These are phyloP conservation scores for Pyrrhia umbra DNA, from an alignment of 2,888 invertebrate species.

Conservation along the genomic window DNA sequence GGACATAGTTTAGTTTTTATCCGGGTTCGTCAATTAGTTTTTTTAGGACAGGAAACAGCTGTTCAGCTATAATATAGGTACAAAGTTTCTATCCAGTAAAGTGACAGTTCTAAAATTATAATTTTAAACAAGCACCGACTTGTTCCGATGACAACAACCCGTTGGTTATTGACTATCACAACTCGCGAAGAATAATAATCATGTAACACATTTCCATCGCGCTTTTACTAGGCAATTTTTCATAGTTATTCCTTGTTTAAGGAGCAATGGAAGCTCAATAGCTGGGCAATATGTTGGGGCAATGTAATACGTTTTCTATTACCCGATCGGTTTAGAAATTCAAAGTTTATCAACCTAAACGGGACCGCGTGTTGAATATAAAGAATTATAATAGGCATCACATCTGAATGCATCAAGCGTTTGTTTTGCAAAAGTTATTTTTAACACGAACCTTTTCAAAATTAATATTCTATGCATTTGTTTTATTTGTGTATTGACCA, in stretches of 20 bases:
- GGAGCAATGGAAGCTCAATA: slow-evolving; percentile 14
- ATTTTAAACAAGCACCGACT: slow-evolving; percentile 46
- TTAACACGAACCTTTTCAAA: slow-evolving; percentile 46
- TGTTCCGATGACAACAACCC: slow-evolving; percentile 34
- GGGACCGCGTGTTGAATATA: slow-evolving; percentile 49
- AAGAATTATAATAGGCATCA: slow-evolving; percentile 31
- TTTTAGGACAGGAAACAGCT: background rate
- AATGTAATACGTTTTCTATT: slow-evolving; percentile 51
- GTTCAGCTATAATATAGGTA: background rate
- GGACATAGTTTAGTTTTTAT: too few relatives aligned
- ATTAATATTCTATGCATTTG: slow-evolving; percentile 54
- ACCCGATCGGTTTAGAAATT: slow-evolving; percentile 54
- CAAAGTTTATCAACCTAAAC: slow-evolving; percentile 56
- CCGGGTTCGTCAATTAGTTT: too few relatives aligned
- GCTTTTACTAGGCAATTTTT: background rate
- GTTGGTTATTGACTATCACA: slow-evolving; percentile 36
- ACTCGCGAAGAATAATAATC: slow-evolving; percentile 43
- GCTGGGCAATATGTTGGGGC: slow-evolving; percentile 24
- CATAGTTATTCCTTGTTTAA: background rate
- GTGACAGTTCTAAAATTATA: slow-evolving; percentile 19
- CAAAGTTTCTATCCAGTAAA: slow-evolving; percentile 7
- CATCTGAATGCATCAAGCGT: slow-evolving; percentile 49
- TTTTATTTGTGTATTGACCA: slow-evolving; percentile 50
- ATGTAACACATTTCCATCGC: slow-evolving; percentile 22
- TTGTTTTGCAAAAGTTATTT: slow-evolving; percentile 56